These are phyloP conservation scores for Lepus oiostolus DNA, from an alignment of 2,797 vertebrate species.

Conservation along the genomic window DNA sequence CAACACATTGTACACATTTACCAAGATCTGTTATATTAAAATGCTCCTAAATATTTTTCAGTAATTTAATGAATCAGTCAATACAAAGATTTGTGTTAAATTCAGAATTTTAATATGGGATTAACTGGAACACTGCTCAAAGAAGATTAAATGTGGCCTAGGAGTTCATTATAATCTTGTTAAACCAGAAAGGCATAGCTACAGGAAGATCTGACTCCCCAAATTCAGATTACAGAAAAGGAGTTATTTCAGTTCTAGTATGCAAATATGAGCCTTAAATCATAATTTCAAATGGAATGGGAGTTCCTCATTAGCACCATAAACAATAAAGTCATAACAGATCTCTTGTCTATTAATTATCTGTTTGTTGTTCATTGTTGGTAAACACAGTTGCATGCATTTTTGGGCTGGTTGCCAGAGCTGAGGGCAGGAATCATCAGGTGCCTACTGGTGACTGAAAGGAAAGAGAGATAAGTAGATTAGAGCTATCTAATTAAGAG, in stretches of 20 bases:
- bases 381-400: neutral
- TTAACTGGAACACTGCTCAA: neutral
- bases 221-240: neutral
- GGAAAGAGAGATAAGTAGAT: neutral
- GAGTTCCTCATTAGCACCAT: neutral
- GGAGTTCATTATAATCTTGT: neutral
- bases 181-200: neutral
- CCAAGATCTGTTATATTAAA: neutral
- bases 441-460: neutral
- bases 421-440: neutral
- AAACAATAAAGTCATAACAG: neutral
- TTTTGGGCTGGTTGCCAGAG: neutral
- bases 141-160: neutral
- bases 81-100: neutral
- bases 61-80: neutral
- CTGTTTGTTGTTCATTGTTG: neutral
- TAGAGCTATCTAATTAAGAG: neutral
- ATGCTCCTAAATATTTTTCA: neutral
- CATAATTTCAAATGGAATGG: neutral
- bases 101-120: neutral
- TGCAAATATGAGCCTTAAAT: neutral
- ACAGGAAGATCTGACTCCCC: neutral
- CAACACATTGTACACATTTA: neutral
- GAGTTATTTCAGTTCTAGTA: neutral
- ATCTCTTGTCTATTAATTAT: neutral